phyloP scores from a whole-genome alignment of 2,797 vertebrate genomes.

The Euthynnus affinis region DNA sequence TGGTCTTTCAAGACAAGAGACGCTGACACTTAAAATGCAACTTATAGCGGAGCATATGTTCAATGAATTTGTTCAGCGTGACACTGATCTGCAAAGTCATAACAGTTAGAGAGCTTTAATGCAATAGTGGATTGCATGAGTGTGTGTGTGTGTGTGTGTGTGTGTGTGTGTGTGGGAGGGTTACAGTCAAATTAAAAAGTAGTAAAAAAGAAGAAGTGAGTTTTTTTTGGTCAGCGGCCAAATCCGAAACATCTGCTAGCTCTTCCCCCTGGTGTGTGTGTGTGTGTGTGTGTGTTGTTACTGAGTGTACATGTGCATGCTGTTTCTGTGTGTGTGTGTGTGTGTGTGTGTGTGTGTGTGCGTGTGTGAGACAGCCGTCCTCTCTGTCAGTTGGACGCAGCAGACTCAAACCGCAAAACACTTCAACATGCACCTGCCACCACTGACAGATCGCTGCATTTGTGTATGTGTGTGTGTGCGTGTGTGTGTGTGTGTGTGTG shows the following conservation, averaged over 20 bases:
- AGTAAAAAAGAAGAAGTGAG: conserved; percentile 61
- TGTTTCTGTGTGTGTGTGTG: conserved; percentile 10
- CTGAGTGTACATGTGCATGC: conserved; percentile 1
- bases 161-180: neutral
- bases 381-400: conserved; percentile 58
- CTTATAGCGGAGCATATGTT: too few species aligned
- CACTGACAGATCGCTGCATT: conserved; percentile 40
- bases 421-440: conserved; percentile 68
- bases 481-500: conserved; percentile 8
- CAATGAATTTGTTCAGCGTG: neutral
- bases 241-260: conserved; percentile 71
- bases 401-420: conserved; percentile 45
- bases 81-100: neutral
- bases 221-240: conserved; percentile 55
- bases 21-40: neutral
- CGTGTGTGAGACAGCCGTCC: conserved; percentile 22
- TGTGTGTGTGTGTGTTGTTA: conserved; percentile 8
- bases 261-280: conserved; percentile 36
- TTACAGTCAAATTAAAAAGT: conserved; percentile 43
- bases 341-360: conserved; percentile 10
- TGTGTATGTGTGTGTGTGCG: conserved; percentile 16
- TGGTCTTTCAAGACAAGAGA: neutral
- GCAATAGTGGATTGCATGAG: neutral
- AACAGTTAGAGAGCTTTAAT: neutral
- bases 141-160: conserved; percentile 10